Conservation (phyloP, 1,140 invertebrate species). For the Nephila pilipes region DNA sequence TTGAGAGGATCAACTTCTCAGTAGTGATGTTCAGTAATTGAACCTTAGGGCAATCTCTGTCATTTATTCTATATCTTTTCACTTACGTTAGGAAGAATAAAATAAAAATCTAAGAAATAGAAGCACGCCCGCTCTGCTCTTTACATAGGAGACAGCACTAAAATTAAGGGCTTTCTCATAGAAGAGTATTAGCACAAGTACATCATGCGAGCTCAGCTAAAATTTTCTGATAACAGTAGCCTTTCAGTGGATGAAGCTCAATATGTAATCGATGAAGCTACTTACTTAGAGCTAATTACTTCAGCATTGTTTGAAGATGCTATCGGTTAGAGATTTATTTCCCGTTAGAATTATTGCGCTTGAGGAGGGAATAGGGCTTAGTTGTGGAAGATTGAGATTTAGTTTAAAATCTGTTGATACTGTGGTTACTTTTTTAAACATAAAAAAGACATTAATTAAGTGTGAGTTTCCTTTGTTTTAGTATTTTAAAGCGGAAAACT, state of each 20-base stretch:
- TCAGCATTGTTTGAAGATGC: neutral
- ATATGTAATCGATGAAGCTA: neutral
- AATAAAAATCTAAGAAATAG: neutral
- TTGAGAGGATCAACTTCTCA: constrained; percentile 12
- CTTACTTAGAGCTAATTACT: constrained; percentile 11
- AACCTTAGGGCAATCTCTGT: neutral
- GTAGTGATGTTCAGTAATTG: neutral
- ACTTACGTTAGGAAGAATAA: neutral
- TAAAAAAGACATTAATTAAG: too few relatives aligned
- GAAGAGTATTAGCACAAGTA: neutral
- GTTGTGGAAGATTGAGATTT: neutral
- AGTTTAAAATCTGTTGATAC: neutral
- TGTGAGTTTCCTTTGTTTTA: too few relatives aligned
- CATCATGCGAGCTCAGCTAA: neutral
- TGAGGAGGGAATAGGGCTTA: neutral
- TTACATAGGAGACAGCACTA: neutral
- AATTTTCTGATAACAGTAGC: neutral
- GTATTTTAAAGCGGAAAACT: too few relatives aligned
- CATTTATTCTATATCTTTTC: neutral
- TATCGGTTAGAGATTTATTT: constrained; percentile 3
- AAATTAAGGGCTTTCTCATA: neutral
- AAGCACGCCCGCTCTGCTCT: neutral
- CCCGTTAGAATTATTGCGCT: neutral
- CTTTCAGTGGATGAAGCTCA: neutral
- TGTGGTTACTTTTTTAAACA: too few relatives aligned